Conservation (phyloP, 2,113 vertebrate genomes). For the Urocolius indicus region DNA sequence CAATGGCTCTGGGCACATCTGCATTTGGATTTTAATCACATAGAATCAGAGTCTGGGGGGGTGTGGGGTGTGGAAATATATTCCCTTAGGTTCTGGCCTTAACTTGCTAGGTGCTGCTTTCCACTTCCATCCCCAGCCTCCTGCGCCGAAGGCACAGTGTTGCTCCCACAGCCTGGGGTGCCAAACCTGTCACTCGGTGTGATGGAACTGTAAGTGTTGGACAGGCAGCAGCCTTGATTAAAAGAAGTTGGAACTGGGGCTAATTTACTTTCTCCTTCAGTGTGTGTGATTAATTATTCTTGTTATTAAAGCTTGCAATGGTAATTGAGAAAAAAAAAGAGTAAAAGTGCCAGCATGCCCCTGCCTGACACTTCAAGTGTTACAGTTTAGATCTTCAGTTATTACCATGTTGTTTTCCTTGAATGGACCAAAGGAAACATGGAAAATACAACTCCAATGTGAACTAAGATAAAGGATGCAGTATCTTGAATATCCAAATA, state of each 20-base stretch:
- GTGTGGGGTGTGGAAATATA: rapidly evolving
- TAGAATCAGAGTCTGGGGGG: not conserved
- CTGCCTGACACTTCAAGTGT: not conserved
- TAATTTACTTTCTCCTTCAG: not conserved
- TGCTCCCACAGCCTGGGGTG: rapidly evolving
- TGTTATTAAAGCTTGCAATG: not conserved
- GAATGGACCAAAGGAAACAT: not conserved
- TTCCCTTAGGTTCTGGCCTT: not conserved
- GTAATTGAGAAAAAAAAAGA: not conserved
- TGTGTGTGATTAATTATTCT: not conserved
- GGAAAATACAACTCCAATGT: not conserved
- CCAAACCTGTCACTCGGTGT: not conserved
- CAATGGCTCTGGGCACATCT: not conserved
- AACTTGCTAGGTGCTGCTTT: not conserved
- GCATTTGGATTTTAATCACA: not conserved
- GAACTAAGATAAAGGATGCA: not conserved
- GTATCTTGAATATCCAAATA: not conserved
- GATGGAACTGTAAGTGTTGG: not conserved
- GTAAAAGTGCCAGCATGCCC: not conserved
- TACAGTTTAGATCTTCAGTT: not conserved
- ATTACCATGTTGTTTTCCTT: not conserved
- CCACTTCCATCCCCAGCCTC: rapidly evolving
- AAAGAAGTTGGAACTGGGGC: not conserved
- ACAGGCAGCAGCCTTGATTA: not conserved
- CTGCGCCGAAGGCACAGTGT: not conserved